phyloP scores from a whole-genome alignment of 2,888 invertebrate genomes.

The Phlogophora meticulosa region DNA sequence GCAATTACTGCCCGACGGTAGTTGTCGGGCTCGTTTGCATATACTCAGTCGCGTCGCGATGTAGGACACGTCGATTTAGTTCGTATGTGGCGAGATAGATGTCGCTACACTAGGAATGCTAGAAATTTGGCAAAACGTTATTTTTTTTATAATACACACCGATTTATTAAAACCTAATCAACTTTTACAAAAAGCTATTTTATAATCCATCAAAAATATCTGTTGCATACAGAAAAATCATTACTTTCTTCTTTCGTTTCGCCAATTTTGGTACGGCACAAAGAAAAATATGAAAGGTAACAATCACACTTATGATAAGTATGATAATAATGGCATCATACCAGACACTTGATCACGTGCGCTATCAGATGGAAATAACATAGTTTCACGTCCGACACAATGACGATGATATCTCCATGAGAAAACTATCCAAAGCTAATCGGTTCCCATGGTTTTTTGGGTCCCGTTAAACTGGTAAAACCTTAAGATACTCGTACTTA shows the following conservation, averaged over 20 bases:
- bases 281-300: constrained; percentile 42
- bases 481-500: constrained; percentile 20
- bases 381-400: constrained; percentile 52
- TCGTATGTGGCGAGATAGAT: too few species aligned
- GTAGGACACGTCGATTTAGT: too few species aligned
- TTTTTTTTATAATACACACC: too few species aligned
- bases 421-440: constrained; percentile 50
- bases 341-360: constrained; percentile 31
- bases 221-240: not conserved
- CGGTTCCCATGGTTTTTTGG: constrained; percentile 64
- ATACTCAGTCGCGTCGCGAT: too few species aligned
- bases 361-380: constrained; percentile 43
- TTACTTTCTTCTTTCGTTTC: not conserved
- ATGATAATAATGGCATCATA: constrained; percentile 32
- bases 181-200: not conserved
- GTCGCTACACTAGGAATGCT: too few species aligned
- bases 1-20: too few species aligned
- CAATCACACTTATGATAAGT: constrained; percentile 37
- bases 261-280: constrained; percentile 23
- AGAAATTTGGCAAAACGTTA: too few species aligned
- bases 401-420: constrained; percentile 53
- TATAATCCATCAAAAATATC: not conserved
- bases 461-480: constrained; percentile 51
- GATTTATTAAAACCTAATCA: not conserved
- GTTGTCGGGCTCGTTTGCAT: too few species aligned